A percentile compares a stretch with the other conserved stretches of the same genome.
These are phyloP conservation scores for Elysia chlorotica DNA, from an alignment of 1,140 invertebrate genomes.

Conservation along the genomic window DNA sequence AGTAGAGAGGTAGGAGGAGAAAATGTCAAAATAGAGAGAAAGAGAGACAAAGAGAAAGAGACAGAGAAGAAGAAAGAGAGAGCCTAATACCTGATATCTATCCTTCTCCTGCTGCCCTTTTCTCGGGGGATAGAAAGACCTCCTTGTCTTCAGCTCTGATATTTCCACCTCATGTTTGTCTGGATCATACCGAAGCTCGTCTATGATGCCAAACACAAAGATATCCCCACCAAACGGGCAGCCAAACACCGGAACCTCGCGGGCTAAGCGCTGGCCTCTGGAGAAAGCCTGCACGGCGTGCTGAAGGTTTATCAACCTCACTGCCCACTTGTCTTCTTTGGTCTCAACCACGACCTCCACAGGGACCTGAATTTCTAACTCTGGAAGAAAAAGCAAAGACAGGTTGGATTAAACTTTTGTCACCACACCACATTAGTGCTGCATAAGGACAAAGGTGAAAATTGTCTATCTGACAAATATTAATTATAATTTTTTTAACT, in stretches of 20 bases:
- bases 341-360: conserved; percentile 44
- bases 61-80: background rate
- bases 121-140: conserved; percentile 33
- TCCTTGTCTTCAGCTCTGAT: conserved; percentile 52
- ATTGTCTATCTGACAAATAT: no score
- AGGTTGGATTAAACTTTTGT: no score
- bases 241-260: conserved; percentile 57
- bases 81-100: conserved; percentile 28
- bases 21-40: background rate
- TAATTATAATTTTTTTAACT: no score
- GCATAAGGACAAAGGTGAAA: no score
- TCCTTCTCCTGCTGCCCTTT: conserved; percentile 45
- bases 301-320: conserved; percentile 52
- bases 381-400: conserved; percentile 32
- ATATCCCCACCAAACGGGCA: conserved; percentile 43
- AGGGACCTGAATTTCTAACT: conserved; percentile 49
- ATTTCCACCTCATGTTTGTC: conserved; percentile 40
- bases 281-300: conserved; percentile 37
- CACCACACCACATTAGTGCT: no score
- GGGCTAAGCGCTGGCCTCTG: conserved; percentile 34
- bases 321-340: conserved; percentile 50
- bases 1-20: no score
- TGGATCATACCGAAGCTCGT: conserved; percentile 54
- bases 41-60: background rate
- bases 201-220: conserved; percentile 52